Percentiles rank a stretch among this genome's conserved stretches.
Conservation (phyloP, 1,140 invertebrate species). For the Zaprionus tsacasi region DNA sequence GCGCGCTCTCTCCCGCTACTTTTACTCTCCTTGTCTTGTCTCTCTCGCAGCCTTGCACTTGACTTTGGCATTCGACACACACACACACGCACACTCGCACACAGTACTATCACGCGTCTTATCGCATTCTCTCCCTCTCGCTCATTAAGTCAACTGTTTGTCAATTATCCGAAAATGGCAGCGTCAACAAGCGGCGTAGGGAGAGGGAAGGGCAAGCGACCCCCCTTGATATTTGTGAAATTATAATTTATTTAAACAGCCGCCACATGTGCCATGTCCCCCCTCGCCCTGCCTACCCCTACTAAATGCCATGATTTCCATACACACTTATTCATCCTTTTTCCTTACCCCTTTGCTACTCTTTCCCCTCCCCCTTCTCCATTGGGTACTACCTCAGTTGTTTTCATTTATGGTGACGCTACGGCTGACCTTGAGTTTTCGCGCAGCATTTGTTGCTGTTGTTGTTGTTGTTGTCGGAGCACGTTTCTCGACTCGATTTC, state of each 20-base stretch:
- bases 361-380: not conserved
- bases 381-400: conserved; percentile 6
- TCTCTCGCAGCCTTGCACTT: conserved; percentile 65
- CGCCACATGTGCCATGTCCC: conserved; percentile 53
- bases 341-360: not conserved
- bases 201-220: not conserved
- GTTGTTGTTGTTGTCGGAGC: conserved; percentile 55
- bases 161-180: conserved; percentile 19
- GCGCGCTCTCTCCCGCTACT: not conserved
- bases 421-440: conserved; percentile 79
- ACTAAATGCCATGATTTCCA: not conserved
- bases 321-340: not conserved
- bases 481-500: conserved; percentile 58
- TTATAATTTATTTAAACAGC: conserved; percentile 77
- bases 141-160: conserved; percentile 45
- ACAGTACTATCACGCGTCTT: conserved; percentile 42
- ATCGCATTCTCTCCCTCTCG: conserved; percentile 6
- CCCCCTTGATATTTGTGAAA: conserved; percentile 31
- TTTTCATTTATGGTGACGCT: conserved; percentile 79
- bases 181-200: not conserved
- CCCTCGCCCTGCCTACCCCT: not conserved
- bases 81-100: conserved; percentile 23
- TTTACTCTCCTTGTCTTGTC: not conserved
- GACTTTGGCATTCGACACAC: conserved; percentile 56
- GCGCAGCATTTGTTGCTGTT: conserved; percentile 46